phyloP scores from a whole-genome alignment of 2,888 invertebrate species.

The Dioctria rufipes region DNA sequence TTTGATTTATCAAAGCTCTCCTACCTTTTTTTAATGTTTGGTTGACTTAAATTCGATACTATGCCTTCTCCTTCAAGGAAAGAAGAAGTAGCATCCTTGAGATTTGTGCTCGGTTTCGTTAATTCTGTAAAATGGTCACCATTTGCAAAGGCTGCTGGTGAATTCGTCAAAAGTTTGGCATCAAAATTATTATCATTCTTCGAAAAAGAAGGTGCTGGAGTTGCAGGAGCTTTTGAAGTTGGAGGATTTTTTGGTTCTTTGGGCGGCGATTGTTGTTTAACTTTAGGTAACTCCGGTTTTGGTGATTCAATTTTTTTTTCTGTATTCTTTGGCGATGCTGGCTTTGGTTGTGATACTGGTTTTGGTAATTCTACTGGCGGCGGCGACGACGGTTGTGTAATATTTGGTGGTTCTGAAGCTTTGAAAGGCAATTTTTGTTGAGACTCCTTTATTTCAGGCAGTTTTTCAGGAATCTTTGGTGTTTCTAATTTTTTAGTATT shows the following conservation, averaged over 20 bases:
- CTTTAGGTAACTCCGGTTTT: slow-evolving; percentile 34
- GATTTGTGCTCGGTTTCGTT: slow-evolving; percentile 61
- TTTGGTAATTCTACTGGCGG: slow-evolving; percentile 66
- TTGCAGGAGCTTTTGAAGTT: slow-evolving; percentile 59
- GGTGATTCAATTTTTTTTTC: slow-evolving; percentile 39
- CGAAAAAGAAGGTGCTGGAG: slow-evolving; percentile 54
- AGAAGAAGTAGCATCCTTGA: slow-evolving; percentile 68
- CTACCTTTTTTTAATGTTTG: slow-evolving; percentile 52
- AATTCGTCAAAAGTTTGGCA: slow-evolving; percentile 63
- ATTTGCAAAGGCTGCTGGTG: slow-evolving; percentile 63
- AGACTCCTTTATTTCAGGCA: not conserved
- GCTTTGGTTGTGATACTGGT: slow-evolving; percentile 5
- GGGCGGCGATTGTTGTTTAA: slow-evolving; percentile 32
- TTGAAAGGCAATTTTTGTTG: slow-evolving; percentile 55
- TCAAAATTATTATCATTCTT: slow-evolving; percentile 61
- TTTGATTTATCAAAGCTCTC: not conserved
- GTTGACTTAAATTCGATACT: slow-evolving; percentile 38
- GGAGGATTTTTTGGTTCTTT: slow-evolving; percentile 54
- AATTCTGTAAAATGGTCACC: slow-evolving; percentile 60
- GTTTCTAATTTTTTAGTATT: slow-evolving; percentile 59
- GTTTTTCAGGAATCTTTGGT: slow-evolving; percentile 58
- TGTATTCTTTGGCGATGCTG: slow-evolving; percentile 19
- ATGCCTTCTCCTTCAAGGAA: slow-evolving; percentile 66
- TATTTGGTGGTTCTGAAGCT: slow-evolving; percentile 23
- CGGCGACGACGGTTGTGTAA: slow-evolving; percentile 20